phyloP scores from a whole-genome alignment of 2,113 vertebrate genomes.

The Microtus pennsylvanicus region DNA sequence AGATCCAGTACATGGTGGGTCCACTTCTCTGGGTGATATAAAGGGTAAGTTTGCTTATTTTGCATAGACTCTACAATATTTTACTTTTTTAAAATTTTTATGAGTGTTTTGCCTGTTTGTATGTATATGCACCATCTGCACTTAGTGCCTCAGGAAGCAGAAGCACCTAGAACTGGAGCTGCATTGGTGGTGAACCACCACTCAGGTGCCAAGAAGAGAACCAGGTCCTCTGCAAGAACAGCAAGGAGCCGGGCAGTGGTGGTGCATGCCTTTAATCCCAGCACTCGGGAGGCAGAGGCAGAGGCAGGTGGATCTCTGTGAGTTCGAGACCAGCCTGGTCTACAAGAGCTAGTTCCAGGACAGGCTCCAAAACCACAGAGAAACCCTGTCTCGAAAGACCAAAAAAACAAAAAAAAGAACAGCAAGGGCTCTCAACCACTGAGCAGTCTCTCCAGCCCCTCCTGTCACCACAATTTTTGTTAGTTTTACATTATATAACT shows the following conservation, averaged over 20 bases:
- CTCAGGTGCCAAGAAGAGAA: background rate
- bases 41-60: conserved; percentile 73
- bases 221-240: background rate
- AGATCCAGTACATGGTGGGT: conserved; percentile 23
- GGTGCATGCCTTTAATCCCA: too few relatives aligned
- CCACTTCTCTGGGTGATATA: background rate
- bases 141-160: background rate
- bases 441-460: background rate
- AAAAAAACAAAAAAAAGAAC: background rate
- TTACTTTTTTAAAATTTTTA: background rate
- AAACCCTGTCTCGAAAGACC: too few relatives aligned
- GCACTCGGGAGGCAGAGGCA: too few relatives aligned
- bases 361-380: too few relatives aligned
- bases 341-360: too few relatives aligned
- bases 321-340: too few relatives aligned
- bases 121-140: background rate
- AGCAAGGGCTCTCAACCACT: background rate
- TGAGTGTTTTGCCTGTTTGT: background rate
- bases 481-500: background rate
- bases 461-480: background rate
- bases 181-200: background rate
- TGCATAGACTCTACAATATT: background rate
- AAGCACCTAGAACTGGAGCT: background rate
- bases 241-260: background rate
- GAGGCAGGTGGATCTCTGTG: too few relatives aligned